phyloP scores from a whole-genome alignment of 2,797 vertebrate genomes.

The Antrozous pallidus region DNA sequence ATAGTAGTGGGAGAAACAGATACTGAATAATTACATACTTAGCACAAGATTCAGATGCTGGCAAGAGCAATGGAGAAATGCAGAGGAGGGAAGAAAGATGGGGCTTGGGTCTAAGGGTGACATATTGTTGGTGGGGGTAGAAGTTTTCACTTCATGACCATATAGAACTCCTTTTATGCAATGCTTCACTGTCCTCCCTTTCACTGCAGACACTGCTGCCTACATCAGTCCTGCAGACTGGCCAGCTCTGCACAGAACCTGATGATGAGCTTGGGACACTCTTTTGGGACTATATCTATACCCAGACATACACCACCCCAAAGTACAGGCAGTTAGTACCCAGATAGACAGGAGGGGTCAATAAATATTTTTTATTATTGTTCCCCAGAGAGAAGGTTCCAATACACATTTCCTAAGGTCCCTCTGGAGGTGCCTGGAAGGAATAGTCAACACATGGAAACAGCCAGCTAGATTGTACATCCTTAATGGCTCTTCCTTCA shows the following conservation, averaged over 20 bases:
- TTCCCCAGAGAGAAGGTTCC: not conserved
- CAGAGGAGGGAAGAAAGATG: not conserved
- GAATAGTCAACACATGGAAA: not conserved
- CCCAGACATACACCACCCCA: not conserved
- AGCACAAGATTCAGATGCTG: not conserved
- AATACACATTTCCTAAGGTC: not conserved
- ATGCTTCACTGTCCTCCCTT: not conserved
- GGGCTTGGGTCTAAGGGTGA: too few relatives aligned
- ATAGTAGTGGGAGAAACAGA: not conserved
- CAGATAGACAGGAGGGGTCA: not conserved
- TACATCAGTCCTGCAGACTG: not conserved
- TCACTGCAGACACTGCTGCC: not conserved
- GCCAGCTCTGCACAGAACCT: not conserved
- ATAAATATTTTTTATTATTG: not conserved
- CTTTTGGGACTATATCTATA: not conserved
- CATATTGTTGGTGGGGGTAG: too few relatives aligned
- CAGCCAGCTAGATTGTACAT: not conserved
- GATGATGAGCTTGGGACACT: not conserved
- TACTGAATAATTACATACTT: not conserved
- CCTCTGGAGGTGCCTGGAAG: not conserved
- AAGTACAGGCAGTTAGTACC: not conserved
- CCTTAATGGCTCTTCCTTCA: not conserved
- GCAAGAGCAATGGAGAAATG: not conserved
- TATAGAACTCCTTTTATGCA: not conserved
- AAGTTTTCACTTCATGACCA: too few relatives aligned